Conservation (phyloP, 1,140 invertebrate species). For the honey bee (Apis mellifera) region DNA sequence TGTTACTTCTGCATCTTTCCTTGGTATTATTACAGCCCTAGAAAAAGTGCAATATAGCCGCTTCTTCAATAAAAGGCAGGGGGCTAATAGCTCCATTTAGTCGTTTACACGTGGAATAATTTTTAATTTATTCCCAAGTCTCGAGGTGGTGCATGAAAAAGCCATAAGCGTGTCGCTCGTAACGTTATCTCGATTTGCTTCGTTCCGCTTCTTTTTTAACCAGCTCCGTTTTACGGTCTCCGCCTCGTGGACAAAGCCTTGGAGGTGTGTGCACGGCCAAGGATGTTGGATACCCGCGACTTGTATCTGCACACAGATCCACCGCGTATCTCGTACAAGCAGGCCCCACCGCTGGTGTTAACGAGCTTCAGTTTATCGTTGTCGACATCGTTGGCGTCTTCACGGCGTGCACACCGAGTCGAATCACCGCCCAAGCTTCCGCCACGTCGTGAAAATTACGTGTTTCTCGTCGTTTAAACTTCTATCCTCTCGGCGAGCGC, state of each 20-base stretch:
- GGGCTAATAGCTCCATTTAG: neutral
- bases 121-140: slow-evolving; percentile 49
- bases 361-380: slow-evolving; percentile 64
- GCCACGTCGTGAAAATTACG: slow-evolving; percentile 25
- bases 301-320: slow-evolving; percentile 46
- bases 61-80: too few relatives aligned
- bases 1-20: too few relatives aligned
- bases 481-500: neutral
- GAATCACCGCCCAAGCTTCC: neutral
- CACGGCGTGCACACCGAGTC: slow-evolving; percentile 12
- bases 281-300: slow-evolving; percentile 6
- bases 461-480: slow-evolving; percentile 39
- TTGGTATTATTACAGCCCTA: too few relatives aligned
- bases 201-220: slow-evolving; percentile 30
- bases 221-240: slow-evolving; percentile 1
- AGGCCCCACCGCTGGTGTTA: slow-evolving; percentile 57
- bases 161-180: neutral
- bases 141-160: slow-evolving; percentile 8
- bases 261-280: neutral
- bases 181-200: slow-evolving; percentile 30
- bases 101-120: slow-evolving; percentile 45
- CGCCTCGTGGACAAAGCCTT: slow-evolving; percentile 13
- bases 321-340: slow-evolving; percentile 55
- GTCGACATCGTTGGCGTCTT: slow-evolving; percentile 48
- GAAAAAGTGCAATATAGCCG: too few relatives aligned